A percentile compares a stretch with the other conserved stretches of the same genome.
phyloP scores from a whole-genome alignment of 2,888 invertebrate genomes.

The Salticus scenicus region DNA sequence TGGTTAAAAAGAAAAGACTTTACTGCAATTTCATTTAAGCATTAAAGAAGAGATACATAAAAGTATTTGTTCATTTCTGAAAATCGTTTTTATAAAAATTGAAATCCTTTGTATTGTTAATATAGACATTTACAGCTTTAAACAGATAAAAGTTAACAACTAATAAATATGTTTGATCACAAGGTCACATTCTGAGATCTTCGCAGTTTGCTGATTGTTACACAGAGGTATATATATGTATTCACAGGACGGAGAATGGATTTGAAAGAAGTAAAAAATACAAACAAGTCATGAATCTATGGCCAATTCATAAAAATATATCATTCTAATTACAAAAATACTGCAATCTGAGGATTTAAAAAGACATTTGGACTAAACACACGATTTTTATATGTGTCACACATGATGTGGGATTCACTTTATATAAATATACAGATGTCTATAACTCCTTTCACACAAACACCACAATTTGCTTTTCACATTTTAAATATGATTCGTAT shows the following conservation, averaged over 20 bases:
- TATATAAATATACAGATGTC: constrained; percentile 17
- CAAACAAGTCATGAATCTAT: constrained; percentile 13
- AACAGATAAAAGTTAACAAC: not conserved
- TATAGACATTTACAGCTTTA: not conserved
- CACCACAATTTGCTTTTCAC: not conserved
- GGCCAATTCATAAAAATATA: constrained; percentile 16
- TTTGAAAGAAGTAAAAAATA: not conserved
- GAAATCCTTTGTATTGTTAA: too few species aligned
- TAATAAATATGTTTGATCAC: constrained; percentile 4
- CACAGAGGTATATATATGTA: not conserved
- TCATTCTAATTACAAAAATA: constrained; percentile 19
- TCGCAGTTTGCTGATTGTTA: constrained; percentile 4
- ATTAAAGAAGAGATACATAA: too few species aligned
- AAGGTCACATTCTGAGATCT: not conserved
- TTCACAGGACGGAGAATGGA: not conserved
- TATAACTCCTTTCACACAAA: not conserved
- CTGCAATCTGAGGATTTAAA: constrained; percentile 8
- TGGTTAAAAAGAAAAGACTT: too few species aligned
- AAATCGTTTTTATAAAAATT: too few species aligned
- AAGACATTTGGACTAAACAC: constrained; percentile 9
- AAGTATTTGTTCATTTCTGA: too few species aligned
- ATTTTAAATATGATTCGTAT: constrained; percentile 45
- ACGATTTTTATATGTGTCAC: not conserved
- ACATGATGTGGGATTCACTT: not conserved
- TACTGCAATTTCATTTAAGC: too few species aligned